These are phyloP conservation scores for Onchidella celtica DNA, from an alignment of 2,888 invertebrate species.

Conservation along the genomic window DNA sequence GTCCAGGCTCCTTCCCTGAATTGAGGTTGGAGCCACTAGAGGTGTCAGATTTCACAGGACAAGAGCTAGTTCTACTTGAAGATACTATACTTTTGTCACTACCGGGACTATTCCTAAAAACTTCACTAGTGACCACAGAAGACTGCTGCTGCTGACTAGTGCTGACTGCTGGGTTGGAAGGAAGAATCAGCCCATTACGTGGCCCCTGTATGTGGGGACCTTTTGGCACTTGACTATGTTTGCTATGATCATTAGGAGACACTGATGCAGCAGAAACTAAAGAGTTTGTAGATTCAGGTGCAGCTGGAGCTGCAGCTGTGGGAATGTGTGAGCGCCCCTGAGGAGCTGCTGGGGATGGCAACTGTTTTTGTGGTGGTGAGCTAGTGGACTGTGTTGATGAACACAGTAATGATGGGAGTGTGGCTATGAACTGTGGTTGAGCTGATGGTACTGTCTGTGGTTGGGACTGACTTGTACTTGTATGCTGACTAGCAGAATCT, in stretches of 20 bases:
- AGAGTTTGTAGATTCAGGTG: conserved; percentile 29
- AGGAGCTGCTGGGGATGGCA: not conserved
- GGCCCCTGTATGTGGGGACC: conserved; percentile 51
- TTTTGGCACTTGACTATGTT: conserved; percentile 37
- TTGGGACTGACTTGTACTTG: not conserved
- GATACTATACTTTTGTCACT: not conserved
- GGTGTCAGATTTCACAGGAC: too few species aligned
- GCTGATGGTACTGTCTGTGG: not conserved
- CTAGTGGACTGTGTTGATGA: not conserved
- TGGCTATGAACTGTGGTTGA: conserved; percentile 11
- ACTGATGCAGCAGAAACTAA: not conserved
- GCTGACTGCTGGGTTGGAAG: conserved; percentile 19
- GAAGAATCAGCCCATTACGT: conserved; percentile 53
- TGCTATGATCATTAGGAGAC: conserved; percentile 4
- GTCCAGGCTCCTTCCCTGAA: not conserved
- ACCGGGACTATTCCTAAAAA: not conserved
- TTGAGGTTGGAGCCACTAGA: not conserved
- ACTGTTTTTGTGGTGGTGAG: not conserved
- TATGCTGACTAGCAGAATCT: conserved; percentile 12
- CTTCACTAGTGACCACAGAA: not conserved
- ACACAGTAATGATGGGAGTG: not conserved
- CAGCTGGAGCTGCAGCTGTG: conserved; percentile 30
- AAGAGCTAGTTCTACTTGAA: conserved; percentile 16
- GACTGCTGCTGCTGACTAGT: not conserved
- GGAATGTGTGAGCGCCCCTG: conserved; percentile 7